Base-by-base conservation (phyloP, 2,797 vertebrate species). In the Lepilemur septentrionalis region DNA sequence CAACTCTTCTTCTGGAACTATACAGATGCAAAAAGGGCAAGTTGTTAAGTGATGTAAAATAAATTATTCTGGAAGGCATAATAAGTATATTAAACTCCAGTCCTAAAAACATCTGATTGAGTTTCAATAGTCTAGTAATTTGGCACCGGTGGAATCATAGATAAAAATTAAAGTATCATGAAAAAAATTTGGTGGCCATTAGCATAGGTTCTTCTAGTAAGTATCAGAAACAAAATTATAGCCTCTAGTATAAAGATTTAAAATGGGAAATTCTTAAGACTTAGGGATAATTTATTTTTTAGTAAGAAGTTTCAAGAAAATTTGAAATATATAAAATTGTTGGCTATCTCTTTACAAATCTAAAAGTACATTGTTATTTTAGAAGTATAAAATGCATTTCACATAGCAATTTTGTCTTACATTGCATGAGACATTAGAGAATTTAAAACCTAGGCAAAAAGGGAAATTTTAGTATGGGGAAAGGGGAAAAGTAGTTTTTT, bases 331-430 rank as follows among this genome's bases (percentile, higher is more conserved):
- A 48, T 63, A 38, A 80, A 78, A 80, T 46, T 93, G 41, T 35
- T 57, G 70, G 46, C 10, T 70, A 87, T 38, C 38, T 57, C 69
- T 63, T 65, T 84, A 92, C 18, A 55, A 76, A 76, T 43, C 55
- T 83, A 88, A 84, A 90, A 61, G 22, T 13, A 86, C 46, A 32
- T 0, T 41, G 7, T 70, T 83, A 69, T 48, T 55, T 63, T 43
- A 90, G 61, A 95, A 90, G 73, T 23, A 46, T 25, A 87, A 96
- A 93, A 83, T 73, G 57, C 25, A 83, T 35, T 67, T 78, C 81
- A 91, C 50, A 59, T n/a, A 50, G 28, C 30, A 86, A 82, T 73
- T 93, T 28, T 94, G 69, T 69, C 7, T 67, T 80, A 57, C 4
- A 35, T 67, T 32, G 46, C 35, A 70, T 35, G 25, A 96, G 67